These are phyloP conservation scores for Cyrtonyx montezumae DNA, from an alignment of 2,113 vertebrate species.

Conservation along the genomic window DNA sequence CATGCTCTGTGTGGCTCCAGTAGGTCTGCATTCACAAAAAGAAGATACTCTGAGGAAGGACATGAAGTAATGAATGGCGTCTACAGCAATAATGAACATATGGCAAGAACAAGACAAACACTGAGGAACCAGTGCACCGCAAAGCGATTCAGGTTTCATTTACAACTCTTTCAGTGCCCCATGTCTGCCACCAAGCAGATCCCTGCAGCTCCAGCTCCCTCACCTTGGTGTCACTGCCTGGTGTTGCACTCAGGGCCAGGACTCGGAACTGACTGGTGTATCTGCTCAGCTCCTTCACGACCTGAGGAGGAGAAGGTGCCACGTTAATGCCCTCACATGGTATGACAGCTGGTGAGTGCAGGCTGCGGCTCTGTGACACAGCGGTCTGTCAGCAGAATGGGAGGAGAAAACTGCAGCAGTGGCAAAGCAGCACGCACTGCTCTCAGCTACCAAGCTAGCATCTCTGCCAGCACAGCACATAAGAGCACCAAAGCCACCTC, in stretches of 20 bases:
- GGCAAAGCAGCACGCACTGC: neutral
- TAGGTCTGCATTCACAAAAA: neutral
- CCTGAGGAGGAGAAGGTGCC: slow-evolving; percentile 73
- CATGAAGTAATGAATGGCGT: neutral
- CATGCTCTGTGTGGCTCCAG: neutral
- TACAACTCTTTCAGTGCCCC: neutral
- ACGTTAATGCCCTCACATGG: neutral
- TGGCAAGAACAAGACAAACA: neutral
- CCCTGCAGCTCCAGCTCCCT: neutral
- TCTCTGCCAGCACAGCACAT: neutral
- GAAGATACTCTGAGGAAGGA: neutral
- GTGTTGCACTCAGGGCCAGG: slow-evolving; percentile 94
- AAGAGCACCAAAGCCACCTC: neutral
- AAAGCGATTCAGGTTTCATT: neutral
- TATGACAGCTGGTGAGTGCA: neutral
- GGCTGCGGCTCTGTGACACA: neutral
- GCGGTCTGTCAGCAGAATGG: fast-evolving
- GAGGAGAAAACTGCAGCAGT: neutral
- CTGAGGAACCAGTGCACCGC: fast-evolving
- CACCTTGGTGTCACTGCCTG: slow-evolving; percentile 92
- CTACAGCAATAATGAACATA: fast-evolving
- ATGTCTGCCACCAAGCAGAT: too few relatives aligned
- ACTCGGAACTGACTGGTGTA: slow-evolving; percentile 89
- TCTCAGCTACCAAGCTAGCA: neutral
- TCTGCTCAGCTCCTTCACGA: slow-evolving; percentile 88